Evolutionary conservation across 2,888 invertebrate species (phyloP), one percentile per base, ranked within the genome.

Genomic region (Oscheius onirici): DNA sequence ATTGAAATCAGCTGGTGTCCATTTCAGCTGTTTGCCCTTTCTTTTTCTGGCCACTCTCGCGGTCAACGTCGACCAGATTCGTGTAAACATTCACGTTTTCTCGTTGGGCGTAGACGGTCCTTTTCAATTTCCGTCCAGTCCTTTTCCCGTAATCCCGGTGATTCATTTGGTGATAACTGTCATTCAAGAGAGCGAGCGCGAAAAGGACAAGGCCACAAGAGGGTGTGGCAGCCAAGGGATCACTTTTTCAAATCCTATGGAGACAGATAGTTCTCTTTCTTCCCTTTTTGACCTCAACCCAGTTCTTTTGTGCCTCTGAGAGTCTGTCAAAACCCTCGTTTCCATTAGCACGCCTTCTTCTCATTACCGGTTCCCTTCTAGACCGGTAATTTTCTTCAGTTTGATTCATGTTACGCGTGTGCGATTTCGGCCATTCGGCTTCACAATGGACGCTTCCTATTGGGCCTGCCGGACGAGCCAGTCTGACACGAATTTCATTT

Each of bases 1-100:
- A 24, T 17, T 15, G 11, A n/a, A 55, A 55, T 24, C 20, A 55
- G 24, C 20, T 55, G 55, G 55, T 28, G 26, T 24, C 55, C 28
- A 24, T 24, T 24, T 28, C 55, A 52, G 17, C 17, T 52, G 22
- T 17, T 52, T 52, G 52, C 5, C 26, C 52, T 17, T 8, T 28
- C 24, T 24, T 10, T 61, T 61, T 43, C 13, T 5, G 26, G 20
- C 3, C 17, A 46, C 8, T 43, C 43, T 46, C 61, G 28, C 20
- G 52, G 24, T 22, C 52, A 52, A 20, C 20, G n/a, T 55, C 55
- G 55, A 55, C 55, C 28, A 55, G 55, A 55, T 55, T 55, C 55
- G 15, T 55, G 55, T 55, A 24, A 55, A 55, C 55, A 55, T 26
- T 55, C 55, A 55, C 28, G 55, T 55, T 28, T 20, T 15, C 51